Base-by-base conservation (phyloP, 2,113 vertebrate species). In the Oncorhynchus keta region DNA sequence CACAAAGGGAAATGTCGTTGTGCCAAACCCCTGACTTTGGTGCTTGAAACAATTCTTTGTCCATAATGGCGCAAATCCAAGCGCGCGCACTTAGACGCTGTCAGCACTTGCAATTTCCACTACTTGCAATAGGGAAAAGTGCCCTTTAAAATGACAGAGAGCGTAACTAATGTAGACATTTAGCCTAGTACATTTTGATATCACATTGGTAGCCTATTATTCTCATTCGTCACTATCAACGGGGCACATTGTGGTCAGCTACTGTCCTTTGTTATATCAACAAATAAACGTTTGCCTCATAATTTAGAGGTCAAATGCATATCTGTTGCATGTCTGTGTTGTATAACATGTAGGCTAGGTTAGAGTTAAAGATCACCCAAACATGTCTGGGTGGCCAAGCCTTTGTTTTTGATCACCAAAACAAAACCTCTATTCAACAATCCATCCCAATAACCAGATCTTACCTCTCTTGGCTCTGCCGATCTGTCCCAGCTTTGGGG, bases 401-500 rank as follows among this genome's bases (percentile, higher is more conserved):
- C 59, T 61, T 61, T 66, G 26, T 66, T 30, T 66, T 30, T 66
- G 26, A 16, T 26, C 26, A 66, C 64, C 61, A 70, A 45, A 70
- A 12, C 66, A 18, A 20, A 32, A 35, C 66, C 30, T 35, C 14
- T 30, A 18, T 35, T 68, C 66, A 35, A 39, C 30, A 32, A 68
- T 35, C 16, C 66, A 30, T 35, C 39, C 66, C 18, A 35, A 20
- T 7, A 30, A 73, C 3, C n/a, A 24, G 30, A 81, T 48, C 86
- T 95, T 93, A 97, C 97, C 97, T 97, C 96, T 90, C 92, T 98
- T 99, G 89, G 96, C 97, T 91, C 97, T 89, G 89, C 97, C 97
- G 78, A 98, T 98, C 93, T 99, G 97, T 83, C 97, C 97, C 71
- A 97, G 94, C 92, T 99, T 99, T 48, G 97, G 97, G 91, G 97